Percentiles rank a stretch among this genome's conserved stretches.
phyloP scores from a whole-genome alignment of 35 echinoderm and acorn worm genomes.

The Nesometra sesokonis region DNA sequence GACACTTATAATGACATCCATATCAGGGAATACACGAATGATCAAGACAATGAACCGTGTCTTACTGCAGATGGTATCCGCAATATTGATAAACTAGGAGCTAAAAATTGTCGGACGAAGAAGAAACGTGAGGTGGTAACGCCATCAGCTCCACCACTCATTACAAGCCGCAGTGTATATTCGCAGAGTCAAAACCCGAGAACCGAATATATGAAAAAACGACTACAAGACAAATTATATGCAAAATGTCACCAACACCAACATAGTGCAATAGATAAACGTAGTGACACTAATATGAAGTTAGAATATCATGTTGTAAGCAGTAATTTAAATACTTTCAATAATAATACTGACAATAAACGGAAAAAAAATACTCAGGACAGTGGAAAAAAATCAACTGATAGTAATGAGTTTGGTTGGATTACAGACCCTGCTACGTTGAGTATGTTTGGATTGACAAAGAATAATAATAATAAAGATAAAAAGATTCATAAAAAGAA shows the following conservation, averaged over 20 bases:
- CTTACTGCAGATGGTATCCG: neutral
- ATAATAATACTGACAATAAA: neutral
- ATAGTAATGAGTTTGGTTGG: neutral
- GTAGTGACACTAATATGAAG: neutral
- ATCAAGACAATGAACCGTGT: neutral
- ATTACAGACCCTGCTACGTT: neutral
- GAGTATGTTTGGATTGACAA: neutral
- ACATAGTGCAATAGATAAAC: neutral
- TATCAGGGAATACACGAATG: neutral
- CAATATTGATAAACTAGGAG: neutral
- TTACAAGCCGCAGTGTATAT: neutral
- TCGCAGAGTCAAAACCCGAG: neutral
- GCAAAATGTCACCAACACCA: neutral
- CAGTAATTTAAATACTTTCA: neutral
- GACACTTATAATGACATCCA: neutral
- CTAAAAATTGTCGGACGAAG: neutral
- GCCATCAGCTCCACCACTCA: neutral
- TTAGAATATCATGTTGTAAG: neutral
- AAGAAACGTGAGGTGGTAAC: neutral
- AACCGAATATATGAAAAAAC: neutral
- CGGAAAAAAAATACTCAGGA: neutral
- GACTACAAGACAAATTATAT: neutral
- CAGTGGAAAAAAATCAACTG: neutral
- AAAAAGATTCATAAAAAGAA: neutral
- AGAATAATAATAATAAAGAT: neutral